A percentile compares a stretch with the other conserved stretches of the same genome.
Conservation (phyloP, 1,140 invertebrate species). For the Lethrus apterus region DNA sequence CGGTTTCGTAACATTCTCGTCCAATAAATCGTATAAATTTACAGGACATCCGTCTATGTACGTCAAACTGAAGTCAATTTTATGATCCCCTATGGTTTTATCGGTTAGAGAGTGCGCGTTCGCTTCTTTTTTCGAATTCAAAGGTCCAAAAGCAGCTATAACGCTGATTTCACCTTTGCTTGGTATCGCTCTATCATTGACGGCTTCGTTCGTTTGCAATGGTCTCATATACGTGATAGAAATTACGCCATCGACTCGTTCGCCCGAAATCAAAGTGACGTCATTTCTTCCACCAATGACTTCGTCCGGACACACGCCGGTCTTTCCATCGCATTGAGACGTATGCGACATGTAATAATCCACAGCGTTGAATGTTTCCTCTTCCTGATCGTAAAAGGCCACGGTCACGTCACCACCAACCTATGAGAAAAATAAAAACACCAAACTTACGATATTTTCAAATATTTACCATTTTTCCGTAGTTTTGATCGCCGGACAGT, state of each 20-base stretch:
- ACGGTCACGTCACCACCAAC: constrained; percentile 78
- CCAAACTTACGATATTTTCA: background rate
- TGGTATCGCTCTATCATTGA: constrained; percentile 62
- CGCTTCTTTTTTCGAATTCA: constrained; percentile 71
- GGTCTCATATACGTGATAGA: constrained; percentile 72
- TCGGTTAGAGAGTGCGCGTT: constrained; percentile 71
- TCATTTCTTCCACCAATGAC: constrained; percentile 76
- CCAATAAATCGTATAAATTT: constrained; percentile 41
- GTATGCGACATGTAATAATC: constrained; percentile 81
- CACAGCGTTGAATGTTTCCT: constrained; percentile 62
- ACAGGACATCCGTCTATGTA: constrained; percentile 34
- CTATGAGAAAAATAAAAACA: constrained; percentile 27
- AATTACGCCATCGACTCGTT: constrained; percentile 71
- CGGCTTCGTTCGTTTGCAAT: constrained; percentile 64
- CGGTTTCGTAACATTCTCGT: constrained; percentile 49
- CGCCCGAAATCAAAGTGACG: constrained; percentile 61
- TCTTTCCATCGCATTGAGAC: constrained; percentile 73
- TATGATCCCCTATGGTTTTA: constrained; percentile 64
- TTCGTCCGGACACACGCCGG: constrained; percentile 79
- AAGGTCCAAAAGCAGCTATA: constrained; percentile 80
- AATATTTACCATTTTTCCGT: constrained; percentile 51
- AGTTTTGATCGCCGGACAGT: constrained; percentile 65
- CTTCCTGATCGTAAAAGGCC: constrained; percentile 66
- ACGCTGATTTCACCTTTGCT: constrained; percentile 56
- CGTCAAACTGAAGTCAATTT: constrained; percentile 60